A percentile compares a stretch with the other conserved stretches of the same genome.
phyloP scores from a whole-genome alignment of 2,113 vertebrate species.

The Brienomyrus brachyistius region DNA sequence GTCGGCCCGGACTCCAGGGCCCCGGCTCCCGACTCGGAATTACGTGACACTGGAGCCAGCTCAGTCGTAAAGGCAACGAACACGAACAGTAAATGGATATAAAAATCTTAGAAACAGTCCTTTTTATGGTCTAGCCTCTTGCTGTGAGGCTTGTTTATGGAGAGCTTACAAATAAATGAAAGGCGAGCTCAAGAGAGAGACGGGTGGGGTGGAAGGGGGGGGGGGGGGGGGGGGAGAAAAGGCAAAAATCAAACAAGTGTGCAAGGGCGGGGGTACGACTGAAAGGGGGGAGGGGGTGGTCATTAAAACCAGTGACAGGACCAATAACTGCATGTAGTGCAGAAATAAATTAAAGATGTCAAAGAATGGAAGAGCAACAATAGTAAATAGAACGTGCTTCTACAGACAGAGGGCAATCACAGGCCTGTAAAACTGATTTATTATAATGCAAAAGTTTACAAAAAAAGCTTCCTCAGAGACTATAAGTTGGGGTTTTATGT shows the following conservation, averaged over 20 bases:
- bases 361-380: neutral
- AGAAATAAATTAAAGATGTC: conserved; percentile 17
- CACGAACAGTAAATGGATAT: conserved; percentile 60
- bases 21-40: conserved; percentile 31
- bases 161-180: conserved; percentile 34
- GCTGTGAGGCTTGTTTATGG: conserved; percentile 47
- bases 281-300: neutral
- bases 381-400: conserved; percentile 8
- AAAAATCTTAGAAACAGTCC: conserved; percentile 53
- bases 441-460: conserved; percentile 10
- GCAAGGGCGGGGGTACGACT: neutral
- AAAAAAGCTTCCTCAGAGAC: neutral
- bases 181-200: conserved; percentile 15
- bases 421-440: conserved; percentile 21
- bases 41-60: conserved; percentile 58
- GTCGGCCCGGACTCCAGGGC: conserved; percentile 36
- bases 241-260: conserved; percentile 17
- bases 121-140: conserved; percentile 50
- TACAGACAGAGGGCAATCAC: neutral
- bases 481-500: neutral
- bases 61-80: conserved; percentile 56
- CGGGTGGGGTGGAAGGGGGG: conserved; percentile 20
- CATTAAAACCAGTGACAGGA: conserved; percentile 15
- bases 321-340: neutral
- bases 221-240: conserved; percentile 18